Conservation (phyloP, 2,113 vertebrate genomes). For the Sinocyclocheilus anshuiensis region DNA sequence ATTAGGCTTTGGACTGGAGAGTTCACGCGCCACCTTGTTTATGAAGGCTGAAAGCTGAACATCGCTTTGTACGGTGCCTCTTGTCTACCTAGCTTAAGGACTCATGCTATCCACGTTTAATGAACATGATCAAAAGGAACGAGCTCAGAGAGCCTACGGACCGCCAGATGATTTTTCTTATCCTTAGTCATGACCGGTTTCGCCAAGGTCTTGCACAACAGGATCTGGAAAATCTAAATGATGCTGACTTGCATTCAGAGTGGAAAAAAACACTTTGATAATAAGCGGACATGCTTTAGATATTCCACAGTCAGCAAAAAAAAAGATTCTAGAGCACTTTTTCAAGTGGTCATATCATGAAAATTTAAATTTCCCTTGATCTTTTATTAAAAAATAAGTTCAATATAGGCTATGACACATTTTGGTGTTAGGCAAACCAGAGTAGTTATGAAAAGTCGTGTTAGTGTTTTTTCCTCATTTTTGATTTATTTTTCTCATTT, state of each 20-base stretch:
- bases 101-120: slow-evolving; percentile 32
- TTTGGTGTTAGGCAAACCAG: background rate
- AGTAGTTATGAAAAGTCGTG: background rate
- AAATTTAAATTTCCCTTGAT: background rate
- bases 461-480: background rate
- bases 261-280: slow-evolving; percentile 17
- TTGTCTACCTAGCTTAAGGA: slow-evolving; percentile 20
- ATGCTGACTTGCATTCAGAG: slow-evolving; percentile 38
- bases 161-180: background rate
- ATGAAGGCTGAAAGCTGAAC: slow-evolving; percentile 47
- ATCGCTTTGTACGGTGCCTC: slow-evolving; percentile 13
- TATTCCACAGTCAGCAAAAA: slow-evolving; percentile 24
- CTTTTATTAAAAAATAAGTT: slow-evolving; percentile 1
- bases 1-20: slow-evolving; percentile 45
- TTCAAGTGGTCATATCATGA: slow-evolving; percentile 1
- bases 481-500: background rate
- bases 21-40: slow-evolving; percentile 44
- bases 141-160: background rate
- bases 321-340: background rate
- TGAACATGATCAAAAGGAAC: slow-evolving; percentile 47
- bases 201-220: slow-evolving; percentile 22
- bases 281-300: background rate
- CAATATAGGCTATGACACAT: background rate
- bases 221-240: slow-evolving; percentile 29
- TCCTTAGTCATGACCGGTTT: slow-evolving; percentile 10